Evolutionary conservation across 2,113 vertebrate genomes (phyloP), one percentile per base, ranked within the genome.

Genomic region (Lepus europaeus): DNA sequence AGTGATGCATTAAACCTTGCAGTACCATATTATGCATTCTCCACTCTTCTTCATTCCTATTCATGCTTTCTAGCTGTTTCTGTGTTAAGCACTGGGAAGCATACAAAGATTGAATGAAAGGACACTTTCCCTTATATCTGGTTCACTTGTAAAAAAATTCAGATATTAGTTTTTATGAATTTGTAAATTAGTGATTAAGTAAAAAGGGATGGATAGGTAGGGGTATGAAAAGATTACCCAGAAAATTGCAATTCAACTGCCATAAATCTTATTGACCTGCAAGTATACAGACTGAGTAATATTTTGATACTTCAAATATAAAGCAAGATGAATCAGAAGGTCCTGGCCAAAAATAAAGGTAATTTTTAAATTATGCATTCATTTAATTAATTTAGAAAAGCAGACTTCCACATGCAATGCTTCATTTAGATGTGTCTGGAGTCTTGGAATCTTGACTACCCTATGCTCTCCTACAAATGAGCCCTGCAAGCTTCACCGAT

Each of bases 301-400:
- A 73, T 64, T 73, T 94, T 80, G 1, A 2, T 61, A 79, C 23
- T 80, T 93, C 31, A 73, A 33, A 92, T 94, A 69, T 56, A 84
- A 93, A 63, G 29, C 29, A 73, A 27, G 9, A 69, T n/a, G 7
- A 76, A n/a, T 91, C 70, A 93, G 49, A 82, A 59, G 19, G 25
- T 11, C 1, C 3, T 91, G 45, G 9, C 8, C 31, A 20, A 91
- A 89, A 69, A 31, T 66, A 83, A 92, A 73, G 19, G 0, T 59
- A 11, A 89, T 78, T 81, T 90, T 6, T 49, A 80, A 86, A 77
- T 45, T 31, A 56, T 45, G 6, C 17, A 27, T 33, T n/a, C 20
- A 33, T 33, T 3, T 20, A 61, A 13, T 74, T 68, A 53, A 51
- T 69, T 74, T 68, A 25, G 23, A 76, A 59, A 49, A 17, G 1